Evolutionary conservation across 1,140 invertebrate genomes (phyloP).

Genomic region (Drosophila virilis): DNA sequence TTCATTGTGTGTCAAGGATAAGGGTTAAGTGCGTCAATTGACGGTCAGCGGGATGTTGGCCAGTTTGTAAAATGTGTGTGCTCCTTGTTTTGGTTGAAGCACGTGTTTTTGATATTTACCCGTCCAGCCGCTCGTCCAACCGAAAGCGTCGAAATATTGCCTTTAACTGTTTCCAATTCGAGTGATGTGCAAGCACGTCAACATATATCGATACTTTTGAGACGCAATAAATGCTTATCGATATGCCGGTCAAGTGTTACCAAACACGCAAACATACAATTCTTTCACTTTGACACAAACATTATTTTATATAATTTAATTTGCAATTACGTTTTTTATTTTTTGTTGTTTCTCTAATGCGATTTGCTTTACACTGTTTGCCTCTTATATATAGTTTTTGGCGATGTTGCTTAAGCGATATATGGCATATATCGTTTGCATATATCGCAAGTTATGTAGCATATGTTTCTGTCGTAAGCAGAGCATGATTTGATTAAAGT

Average conservation of each 20-base stretch:
- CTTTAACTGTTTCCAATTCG: slow-evolving; percentile 7
- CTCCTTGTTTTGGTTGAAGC: slow-evolving; percentile 1
- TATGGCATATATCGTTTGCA: too few relatives aligned
- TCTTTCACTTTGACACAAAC: too few relatives aligned
- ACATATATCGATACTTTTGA: neutral
- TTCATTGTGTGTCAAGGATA: neutral
- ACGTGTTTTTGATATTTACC: slow-evolving; percentile 45
- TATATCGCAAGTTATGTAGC: too few relatives aligned
- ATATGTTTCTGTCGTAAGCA: too few relatives aligned
- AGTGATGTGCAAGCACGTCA: neutral
- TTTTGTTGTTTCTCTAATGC: too few relatives aligned
- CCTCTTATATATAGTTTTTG: too few relatives aligned
- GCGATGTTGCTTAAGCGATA: too few relatives aligned
- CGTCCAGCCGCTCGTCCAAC: slow-evolving; percentile 31
- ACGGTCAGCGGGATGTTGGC: neutral
- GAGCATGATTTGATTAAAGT: too few relatives aligned
- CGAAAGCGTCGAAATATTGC: slow-evolving; percentile 30
- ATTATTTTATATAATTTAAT: too few relatives aligned
- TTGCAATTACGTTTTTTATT: too few relatives aligned
- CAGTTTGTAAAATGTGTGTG: neutral
- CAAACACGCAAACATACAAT: neutral
- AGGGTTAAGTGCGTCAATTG: slow-evolving; percentile 11
- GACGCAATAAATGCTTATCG: neutral
- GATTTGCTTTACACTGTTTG: too few relatives aligned
- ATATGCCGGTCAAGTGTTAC: neutral